Evolutionary conservation across 2,888 invertebrate species (phyloP).

Genomic region (Cataglyphis cursor): DNA sequence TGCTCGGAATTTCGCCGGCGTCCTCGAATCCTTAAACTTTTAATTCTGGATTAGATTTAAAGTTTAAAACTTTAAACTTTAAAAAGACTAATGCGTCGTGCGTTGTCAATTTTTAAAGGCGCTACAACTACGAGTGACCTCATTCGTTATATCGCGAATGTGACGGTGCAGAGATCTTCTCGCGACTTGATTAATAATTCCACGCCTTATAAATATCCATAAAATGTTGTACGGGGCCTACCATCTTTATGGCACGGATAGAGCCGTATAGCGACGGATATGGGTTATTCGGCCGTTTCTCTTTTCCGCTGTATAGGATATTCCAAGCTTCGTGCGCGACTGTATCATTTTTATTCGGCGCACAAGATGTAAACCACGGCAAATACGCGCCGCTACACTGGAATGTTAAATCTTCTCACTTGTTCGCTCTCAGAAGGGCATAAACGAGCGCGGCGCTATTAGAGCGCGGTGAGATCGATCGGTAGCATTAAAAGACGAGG

Average conservation of each 20-base stretch:
- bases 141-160: background rate
- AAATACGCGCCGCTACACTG: slow-evolving; percentile 15
- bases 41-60: background rate
- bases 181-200: slow-evolving; percentile 45
- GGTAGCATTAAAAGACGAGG: slow-evolving; percentile 43
- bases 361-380: slow-evolving; percentile 49
- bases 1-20: background rate
- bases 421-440: background rate
- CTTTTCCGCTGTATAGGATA: slow-evolving; percentile 36
- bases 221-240: slow-evolving; percentile 41
- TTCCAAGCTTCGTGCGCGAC: slow-evolving; percentile 42
- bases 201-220: slow-evolving; percentile 38
- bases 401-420: slow-evolving; percentile 52
- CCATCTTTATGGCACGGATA: slow-evolving; percentile 33
- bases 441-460: background rate
- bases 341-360: slow-evolving; percentile 54
- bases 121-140: background rate
- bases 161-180: background rate
- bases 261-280: slow-evolving; percentile 38
- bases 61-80: background rate
- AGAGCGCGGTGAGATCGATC: slow-evolving; percentile 28
- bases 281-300: slow-evolving; percentile 35
- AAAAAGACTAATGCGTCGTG: background rate
- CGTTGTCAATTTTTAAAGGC: slow-evolving; percentile 12
- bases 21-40: background rate